Percentiles rank a stretch among this genome's conserved stretches.
Conservation (phyloP, 2,113 vertebrate species). For the Albula glossodonta region DNA sequence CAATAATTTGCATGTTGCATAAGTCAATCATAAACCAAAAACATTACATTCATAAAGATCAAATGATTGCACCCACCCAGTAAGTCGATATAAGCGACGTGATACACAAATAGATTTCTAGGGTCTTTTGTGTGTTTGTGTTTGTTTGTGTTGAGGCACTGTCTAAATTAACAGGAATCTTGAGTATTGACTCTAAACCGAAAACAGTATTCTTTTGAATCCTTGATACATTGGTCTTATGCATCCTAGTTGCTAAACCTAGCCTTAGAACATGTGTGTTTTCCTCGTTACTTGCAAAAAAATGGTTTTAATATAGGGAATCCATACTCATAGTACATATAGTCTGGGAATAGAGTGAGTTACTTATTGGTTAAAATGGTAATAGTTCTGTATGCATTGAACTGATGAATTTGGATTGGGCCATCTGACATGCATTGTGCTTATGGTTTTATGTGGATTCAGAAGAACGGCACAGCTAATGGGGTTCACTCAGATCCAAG, state of each 20-base stretch:
- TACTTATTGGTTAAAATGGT: not conserved
- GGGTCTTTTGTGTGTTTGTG: not conserved
- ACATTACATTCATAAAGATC: not conserved
- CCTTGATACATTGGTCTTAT: not conserved
- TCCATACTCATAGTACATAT: not conserved
- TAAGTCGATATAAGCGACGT: too few species aligned
- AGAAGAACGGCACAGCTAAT: constrained; percentile 74
- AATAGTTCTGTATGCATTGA: not conserved
- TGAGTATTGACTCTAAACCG: too few species aligned
- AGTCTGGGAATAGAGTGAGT: not conserved
- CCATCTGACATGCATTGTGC: not conserved
- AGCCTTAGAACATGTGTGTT: too few species aligned
- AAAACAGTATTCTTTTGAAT: too few species aligned
- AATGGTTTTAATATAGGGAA: too few species aligned
- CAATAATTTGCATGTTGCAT: not conserved
- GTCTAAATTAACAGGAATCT: too few species aligned
- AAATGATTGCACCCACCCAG: too few species aligned
- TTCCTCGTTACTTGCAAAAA: too few species aligned
- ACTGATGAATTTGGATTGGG: not conserved
- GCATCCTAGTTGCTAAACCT: not conserved
- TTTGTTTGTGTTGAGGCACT: not conserved
- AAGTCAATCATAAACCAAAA: not conserved
- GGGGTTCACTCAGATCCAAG: constrained; percentile 57
- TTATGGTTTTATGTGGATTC: constrained; percentile 55
- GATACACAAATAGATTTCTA: not conserved